Base-by-base conservation (phyloP, 2,797 vertebrate species). In the Danio aesculapii region DNA sequence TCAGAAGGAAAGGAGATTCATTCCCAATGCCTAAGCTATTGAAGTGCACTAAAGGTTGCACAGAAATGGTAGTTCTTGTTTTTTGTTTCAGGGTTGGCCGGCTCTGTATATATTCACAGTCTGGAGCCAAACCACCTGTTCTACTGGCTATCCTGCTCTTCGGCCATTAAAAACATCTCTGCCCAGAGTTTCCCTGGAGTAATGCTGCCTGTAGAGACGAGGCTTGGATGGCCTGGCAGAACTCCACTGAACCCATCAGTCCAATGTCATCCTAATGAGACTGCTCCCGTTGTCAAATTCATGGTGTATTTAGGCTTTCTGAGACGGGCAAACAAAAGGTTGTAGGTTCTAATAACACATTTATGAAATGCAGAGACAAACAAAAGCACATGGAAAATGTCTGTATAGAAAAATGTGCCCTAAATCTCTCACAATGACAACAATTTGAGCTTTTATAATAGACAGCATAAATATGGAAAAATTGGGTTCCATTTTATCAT, bases 41-140 rank as follows among this genome's bases (percentile, higher is more conserved):
- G 21, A 58, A 58, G 70, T 58, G 53, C 30, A 58, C 41, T 21
- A 30, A 53, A 21, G 12, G 53, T 58, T 46, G 53, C 39, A 72
- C 69, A 57, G 41, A 70, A 70, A 70, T 52, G 9, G 49, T 53
- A 41, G 49, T 14, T 70, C 49, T 68, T 68, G 68, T 17, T 16
- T 71, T 57, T 71, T 41, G 9, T 63, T 30, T 30, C 30, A 30
- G 30, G 30, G 39, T 52, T 57, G 69, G 69, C 52, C 12, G 13
- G 69, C 39, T 44, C 69, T 19, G n/a, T 44, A n/a, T 52, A 72
- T 44, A 19, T 72, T 57, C 70, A 58, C 43, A 16, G 12, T 46
- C 70, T 21, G 41, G 53, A 73, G 53, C 53, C 53, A 52, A 79
- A 72, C 46, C 55, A 63, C 70, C 59, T 66, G 69, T 17, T 73